These are phyloP conservation scores for Listronotus bonariensis DNA, from an alignment of 1,140 invertebrate genomes.

Conservation along the genomic window DNA sequence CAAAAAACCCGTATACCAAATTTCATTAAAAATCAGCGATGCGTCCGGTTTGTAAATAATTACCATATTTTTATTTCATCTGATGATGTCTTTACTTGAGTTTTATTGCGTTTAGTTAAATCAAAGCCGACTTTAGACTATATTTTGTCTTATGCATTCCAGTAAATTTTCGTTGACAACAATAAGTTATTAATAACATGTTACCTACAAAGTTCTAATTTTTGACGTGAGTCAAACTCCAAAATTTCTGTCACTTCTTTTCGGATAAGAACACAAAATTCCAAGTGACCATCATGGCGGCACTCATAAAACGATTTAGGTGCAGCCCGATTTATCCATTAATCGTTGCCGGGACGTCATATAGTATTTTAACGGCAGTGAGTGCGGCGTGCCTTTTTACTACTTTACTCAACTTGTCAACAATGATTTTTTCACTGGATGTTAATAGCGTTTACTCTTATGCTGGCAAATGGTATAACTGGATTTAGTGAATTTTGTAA, in stretches of 20 bases:
- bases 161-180: not conserved
- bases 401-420: constrained; percentile 20
- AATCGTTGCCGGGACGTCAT: constrained; percentile 15
- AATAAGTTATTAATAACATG: too few relatives aligned
- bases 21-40: too few relatives aligned
- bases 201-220: not conserved
- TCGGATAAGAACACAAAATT: constrained; percentile 9
- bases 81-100: too few relatives aligned
- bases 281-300: constrained; percentile 13
- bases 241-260: constrained; percentile 4
- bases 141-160: not conserved
- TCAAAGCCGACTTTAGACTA: not conserved
- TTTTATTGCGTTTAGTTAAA: too few relatives aligned
- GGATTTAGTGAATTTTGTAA: constrained; percentile 34
- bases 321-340: constrained; percentile 10
- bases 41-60: too few relatives aligned
- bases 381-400: constrained; percentile 12
- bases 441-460: constrained; percentile 19
- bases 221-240: not conserved
- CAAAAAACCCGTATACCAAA: too few relatives aligned
- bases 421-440: constrained; percentile 30
- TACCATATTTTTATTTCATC: too few relatives aligned
- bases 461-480: constrained; percentile 15
- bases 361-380: constrained; percentile 4
- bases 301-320: constrained; percentile 3